These are phyloP conservation scores for Caenorhabditis sp. DNA, from an alignment of 2,888 invertebrate species.

Conservation along the genomic window DNA sequence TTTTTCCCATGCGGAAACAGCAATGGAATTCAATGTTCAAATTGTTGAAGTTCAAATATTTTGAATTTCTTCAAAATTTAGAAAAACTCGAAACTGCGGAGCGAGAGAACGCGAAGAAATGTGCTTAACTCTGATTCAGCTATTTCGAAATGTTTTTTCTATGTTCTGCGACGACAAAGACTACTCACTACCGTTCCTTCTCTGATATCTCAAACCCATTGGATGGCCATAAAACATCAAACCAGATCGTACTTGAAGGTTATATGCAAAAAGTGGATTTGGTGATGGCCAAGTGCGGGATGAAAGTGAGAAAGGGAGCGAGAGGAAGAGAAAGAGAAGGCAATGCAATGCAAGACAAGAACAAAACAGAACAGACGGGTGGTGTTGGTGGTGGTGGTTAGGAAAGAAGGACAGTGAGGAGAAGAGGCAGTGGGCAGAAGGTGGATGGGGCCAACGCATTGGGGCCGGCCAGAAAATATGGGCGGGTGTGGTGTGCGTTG, in stretches of 20 bases:
- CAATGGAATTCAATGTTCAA: neutral
- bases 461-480: slow-evolving; percentile 49
- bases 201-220: neutral
- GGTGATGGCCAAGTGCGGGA: slow-evolving; percentile 14
- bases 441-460: slow-evolving; percentile 35
- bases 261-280: slow-evolving; percentile 51
- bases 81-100: neutral
- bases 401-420: slow-evolving; percentile 30
- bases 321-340: too few species aligned
- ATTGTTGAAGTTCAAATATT: neutral
- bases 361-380: neutral
- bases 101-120: neutral
- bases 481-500: slow-evolving; percentile 29
- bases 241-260: slow-evolving; percentile 51
- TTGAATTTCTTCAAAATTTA: neutral
- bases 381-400: slow-evolving; percentile 11
- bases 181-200: neutral
- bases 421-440: slow-evolving; percentile 6
- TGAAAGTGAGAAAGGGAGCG: slow-evolving; percentile 2
- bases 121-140: neutral
- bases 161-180: neutral
- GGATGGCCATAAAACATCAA: slow-evolving; percentile 40
- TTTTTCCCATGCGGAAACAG: too few species aligned
- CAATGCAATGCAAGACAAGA: neutral
- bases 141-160: neutral